These are phyloP conservation scores for Gymnodraco acuticeps DNA, from an alignment of 2,797 vertebrate genomes.

Conservation along the genomic window DNA sequence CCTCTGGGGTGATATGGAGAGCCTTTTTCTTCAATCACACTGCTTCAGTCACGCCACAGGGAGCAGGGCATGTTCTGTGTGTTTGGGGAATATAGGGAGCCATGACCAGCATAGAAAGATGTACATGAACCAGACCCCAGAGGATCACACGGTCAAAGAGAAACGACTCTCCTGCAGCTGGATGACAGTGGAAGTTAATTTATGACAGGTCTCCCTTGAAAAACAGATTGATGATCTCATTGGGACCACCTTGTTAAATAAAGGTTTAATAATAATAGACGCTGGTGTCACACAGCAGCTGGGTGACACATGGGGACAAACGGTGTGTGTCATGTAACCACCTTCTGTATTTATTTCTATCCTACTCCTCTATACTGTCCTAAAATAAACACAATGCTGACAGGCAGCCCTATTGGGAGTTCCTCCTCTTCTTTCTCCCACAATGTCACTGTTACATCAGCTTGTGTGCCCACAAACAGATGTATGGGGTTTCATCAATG, in stretches of 20 bases:
- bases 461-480: conserved; percentile 25
- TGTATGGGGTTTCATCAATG: conserved; percentile 44
- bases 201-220: too few relatives aligned
- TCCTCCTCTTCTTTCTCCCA: conserved; percentile 33
- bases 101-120: conserved; percentile 9
- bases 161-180: conserved; percentile 21
- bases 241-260: too few relatives aligned
- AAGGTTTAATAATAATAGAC: neutral
- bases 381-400: conserved; percentile 55
- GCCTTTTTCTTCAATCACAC: conserved; percentile 47
- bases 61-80: conserved; percentile 26
- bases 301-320: conserved; percentile 1
- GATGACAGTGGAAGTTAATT: conserved; percentile 18
- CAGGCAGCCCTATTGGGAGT: conserved; percentile 38
- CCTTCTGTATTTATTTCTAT: conserved; percentile 25
- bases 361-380: conserved; percentile 28
- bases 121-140: conserved; percentile 29
- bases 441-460: conserved; percentile 43
- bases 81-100: conserved; percentile 9
- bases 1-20: conserved; percentile 27
- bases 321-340: conserved; percentile 17
- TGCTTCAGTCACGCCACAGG: conserved; percentile 47
- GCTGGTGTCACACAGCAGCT: conserved; percentile 14
- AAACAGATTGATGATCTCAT: too few relatives aligned
- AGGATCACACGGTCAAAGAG: conserved; percentile 34